phyloP scores from a whole-genome alignment of 2,113 vertebrate genomes.

The Limanda limanda region DNA sequence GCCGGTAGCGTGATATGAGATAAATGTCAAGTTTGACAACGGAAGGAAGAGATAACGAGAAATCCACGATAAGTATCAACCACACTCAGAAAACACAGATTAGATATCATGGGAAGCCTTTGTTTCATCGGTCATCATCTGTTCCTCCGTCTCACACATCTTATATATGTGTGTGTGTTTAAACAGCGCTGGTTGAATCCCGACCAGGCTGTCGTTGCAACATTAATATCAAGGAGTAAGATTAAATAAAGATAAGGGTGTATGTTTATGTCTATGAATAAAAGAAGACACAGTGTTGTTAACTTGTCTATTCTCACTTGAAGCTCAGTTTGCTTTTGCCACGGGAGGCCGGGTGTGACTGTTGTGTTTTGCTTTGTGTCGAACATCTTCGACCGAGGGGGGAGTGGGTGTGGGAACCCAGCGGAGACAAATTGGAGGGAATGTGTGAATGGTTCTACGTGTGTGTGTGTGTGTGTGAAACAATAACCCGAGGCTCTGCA shows the following conservation, averaged over 20 bases:
- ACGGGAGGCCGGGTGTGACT: conserved; percentile 37
- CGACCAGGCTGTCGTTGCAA: background rate
- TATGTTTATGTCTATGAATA: conserved; percentile 42
- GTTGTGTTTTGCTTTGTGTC: conserved; percentile 57
- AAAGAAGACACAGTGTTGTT: conserved; percentile 16
- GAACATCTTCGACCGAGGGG: conserved; percentile 31
- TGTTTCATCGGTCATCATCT: no score
- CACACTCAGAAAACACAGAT: no score
- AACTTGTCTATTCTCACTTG: conserved; percentile 32
- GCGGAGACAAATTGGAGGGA: conserved; percentile 54
- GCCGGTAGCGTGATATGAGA: no score
- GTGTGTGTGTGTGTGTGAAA: conserved; percentile 48
- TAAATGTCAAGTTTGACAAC: no score
- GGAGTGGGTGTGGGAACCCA: conserved; percentile 66
- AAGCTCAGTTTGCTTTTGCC: conserved; percentile 34
- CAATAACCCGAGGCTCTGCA: conserved; percentile 66
- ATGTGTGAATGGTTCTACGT: conserved; percentile 47
- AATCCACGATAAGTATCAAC: no score
- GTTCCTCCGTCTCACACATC: no score
- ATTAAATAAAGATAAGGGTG: conserved; percentile 12
- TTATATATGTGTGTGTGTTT: no score
- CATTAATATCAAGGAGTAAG: conserved; percentile 21
- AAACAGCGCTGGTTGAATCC: no score
- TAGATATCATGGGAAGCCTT: no score
- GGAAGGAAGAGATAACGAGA: no score